Base-by-base conservation (phyloP, 2,888 invertebrate genomes). In the Poecilus cupreus region DNA sequence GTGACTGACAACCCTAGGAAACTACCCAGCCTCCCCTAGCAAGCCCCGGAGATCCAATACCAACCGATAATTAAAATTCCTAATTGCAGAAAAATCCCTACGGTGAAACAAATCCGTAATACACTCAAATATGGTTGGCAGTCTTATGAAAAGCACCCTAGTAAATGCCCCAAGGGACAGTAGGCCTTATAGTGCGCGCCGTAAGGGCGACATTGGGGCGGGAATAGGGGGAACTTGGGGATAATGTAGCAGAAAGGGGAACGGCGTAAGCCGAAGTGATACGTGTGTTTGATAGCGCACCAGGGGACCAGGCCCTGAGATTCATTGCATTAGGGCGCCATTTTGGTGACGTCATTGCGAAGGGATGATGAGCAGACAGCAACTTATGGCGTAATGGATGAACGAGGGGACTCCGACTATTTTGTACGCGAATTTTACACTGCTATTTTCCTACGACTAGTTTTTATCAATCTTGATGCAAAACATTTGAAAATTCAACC, bases 21-120 rank as follows among this genome's bases (percentile, higher is more conserved):
- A 60, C 26, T 13, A 5, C 60, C 18, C 60, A n/a, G n/a, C n/a
- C n/a, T n/a, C n/a, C n/a, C n/a, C n/a, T n/a, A n/a, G n/a, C n/a
- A 13, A 72, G 18, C 18, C n/a, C 18, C 43, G 32, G 11, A 26
- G 22, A 64, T 64, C 26, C 64, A 64, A 10, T 64, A 16, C 64
- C 74, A 49, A 46, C 74, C 64, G 64, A 78, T 78, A 78, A 78
- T 78, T 78, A 78, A 78, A 78, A 78, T 26, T 24, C 68, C 68
- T 78, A 78, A 78, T 78, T 78, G 68, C 68, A 68, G 6, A 75
- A 78, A 78, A 78, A 49, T 68, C 78, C 64, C 78, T 57, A 32
- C 16, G 32, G 26, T 24, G 51, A 60, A 24, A 22, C 51, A 60
- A 26, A 22, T 54, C 54, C 16, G 39, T 70, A 70, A 70, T 70